These are phyloP conservation scores for Caenorhabditis brenneri DNA, from an alignment of 1,140 invertebrate genomes.

Conservation along the genomic window DNA sequence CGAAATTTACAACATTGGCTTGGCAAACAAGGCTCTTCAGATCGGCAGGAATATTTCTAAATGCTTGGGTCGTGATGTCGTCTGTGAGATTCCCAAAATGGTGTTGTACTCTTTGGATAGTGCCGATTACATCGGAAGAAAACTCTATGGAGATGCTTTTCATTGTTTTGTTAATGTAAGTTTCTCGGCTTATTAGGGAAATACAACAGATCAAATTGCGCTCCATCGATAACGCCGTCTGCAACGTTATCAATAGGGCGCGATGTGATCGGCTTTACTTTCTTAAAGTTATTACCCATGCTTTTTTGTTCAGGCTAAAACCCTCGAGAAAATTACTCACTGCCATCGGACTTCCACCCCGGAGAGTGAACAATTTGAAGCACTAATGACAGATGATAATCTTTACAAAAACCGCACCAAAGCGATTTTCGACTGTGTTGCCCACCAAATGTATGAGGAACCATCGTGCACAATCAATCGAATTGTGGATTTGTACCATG, in stretches of 20 bases:
- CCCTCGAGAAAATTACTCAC: no score
- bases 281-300: no score
- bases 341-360: no score
- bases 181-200: no score
- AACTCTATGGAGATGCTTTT: background rate
- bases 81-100: background rate
- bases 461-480: background rate
- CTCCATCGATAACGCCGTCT: no score
- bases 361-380: no score
- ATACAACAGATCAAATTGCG: no score
- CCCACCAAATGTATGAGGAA: background rate
- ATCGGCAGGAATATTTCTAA: background rate
- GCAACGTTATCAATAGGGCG: no score
- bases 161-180: conserved; percentile 34
- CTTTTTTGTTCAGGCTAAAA: no score
- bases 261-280: no score
- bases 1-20: background rate
- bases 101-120: background rate
- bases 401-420: background rate
- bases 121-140: background rate
- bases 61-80: background rate
- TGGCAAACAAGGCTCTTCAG: background rate
- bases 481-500: background rate
- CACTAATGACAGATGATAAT: background rate
- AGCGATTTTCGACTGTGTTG: background rate